A percentile compares a stretch with the other conserved stretches of the same genome.
phyloP scores from a whole-genome alignment of 2,888 invertebrate species.

The Hyalella azteca region DNA sequence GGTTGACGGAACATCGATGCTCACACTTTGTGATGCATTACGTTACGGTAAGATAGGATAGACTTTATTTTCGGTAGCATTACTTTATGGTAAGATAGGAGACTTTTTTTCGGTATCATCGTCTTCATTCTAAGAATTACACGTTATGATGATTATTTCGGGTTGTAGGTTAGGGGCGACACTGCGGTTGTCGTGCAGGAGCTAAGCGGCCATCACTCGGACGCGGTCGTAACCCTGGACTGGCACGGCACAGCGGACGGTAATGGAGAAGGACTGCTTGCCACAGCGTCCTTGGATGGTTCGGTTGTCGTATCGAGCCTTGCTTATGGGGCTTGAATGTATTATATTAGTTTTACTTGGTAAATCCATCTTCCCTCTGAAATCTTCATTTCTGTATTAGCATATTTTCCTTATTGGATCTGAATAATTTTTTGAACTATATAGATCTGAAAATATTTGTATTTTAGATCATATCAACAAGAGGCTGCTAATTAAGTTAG shows the following conservation, averaged over 20 bases:
- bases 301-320: conserved; percentile 69
- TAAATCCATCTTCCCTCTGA: neutral
- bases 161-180: conserved; percentile 53
- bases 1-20: no score
- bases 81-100: no score
- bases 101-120: no score
- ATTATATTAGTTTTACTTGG: neutral
- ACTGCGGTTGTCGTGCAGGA: conserved; percentile 63
- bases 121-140: neutral
- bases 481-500: no score
- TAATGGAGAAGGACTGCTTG: conserved; percentile 69
- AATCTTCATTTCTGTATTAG: neutral
- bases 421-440: neutral
- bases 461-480: no score
- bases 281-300: conserved; percentile 70
- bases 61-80: no score
- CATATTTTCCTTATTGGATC: neutral
- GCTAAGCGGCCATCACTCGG: conserved; percentile 67
- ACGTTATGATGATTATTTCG: no score
- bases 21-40: no score
- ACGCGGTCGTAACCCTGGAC: conserved; percentile 68
- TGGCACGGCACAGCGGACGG: conserved; percentile 66
- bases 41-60: no score
- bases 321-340: neutral
- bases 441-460: neutral